These are phyloP conservation scores for Lissonota sp. DNA, from an alignment of 2,888 invertebrate species.

Conservation along the genomic window DNA sequence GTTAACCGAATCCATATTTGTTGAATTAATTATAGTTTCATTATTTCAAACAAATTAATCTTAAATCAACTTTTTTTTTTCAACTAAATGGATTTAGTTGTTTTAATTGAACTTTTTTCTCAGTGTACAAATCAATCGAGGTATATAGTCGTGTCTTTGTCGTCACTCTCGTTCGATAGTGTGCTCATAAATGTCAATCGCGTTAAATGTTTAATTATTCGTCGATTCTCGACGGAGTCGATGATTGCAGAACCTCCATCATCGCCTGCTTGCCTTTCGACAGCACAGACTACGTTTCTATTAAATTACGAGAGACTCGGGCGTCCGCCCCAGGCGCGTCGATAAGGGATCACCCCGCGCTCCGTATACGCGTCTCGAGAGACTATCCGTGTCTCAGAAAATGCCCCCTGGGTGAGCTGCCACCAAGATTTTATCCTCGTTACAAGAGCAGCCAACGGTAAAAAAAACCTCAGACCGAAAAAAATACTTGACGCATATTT, in stretches of 20 bases:
- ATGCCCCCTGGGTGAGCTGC: not conserved
- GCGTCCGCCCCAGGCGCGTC: conserved; percentile 43
- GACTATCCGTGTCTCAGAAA: conserved; percentile 2
- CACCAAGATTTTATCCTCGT: too few species aligned
- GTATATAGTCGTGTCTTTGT: too few species aligned
- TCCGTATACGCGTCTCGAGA: conserved; percentile 24
- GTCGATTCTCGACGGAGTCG: conserved; percentile 37
- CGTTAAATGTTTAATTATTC: conserved; percentile 67
- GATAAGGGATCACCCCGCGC: conserved; percentile 5
- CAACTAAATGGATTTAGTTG: too few species aligned
- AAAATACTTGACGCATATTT: too few species aligned
- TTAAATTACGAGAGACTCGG: conserved; percentile 52
- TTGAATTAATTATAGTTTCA: too few species aligned
- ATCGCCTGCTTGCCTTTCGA: conserved; percentile 42
- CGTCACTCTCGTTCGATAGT: not conserved
- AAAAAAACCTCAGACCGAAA: too few species aligned
- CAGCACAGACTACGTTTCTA: conserved; percentile 42
- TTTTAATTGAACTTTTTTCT: too few species aligned
- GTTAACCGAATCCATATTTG: too few species aligned
- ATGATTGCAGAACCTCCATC: conserved; percentile 52
- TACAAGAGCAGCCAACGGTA: too few species aligned
- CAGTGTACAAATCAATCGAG: too few species aligned
- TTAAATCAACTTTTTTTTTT: too few species aligned
- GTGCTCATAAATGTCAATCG: conserved; percentile 64
- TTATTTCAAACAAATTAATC: too few species aligned